Evolutionary conservation across 2,797 vertebrate genomes (phyloP).

Genomic region (Remorina albescens): DNA sequence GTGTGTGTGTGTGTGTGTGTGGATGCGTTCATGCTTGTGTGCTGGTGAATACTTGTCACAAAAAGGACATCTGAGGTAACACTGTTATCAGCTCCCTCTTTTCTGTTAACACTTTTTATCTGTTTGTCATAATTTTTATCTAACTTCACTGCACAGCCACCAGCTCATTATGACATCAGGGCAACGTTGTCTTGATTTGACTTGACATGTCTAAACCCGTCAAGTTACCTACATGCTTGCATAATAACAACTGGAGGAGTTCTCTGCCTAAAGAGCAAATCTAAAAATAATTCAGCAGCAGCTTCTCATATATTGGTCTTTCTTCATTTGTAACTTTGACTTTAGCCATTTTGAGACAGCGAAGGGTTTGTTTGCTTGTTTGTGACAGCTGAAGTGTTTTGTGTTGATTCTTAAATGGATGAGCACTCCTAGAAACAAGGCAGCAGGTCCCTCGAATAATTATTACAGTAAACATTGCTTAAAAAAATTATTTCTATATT

Average conservation of each 20-base stretch:
- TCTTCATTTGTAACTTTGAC: neutral
- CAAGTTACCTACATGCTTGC: no score
- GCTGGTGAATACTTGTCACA: constrained; percentile 33
- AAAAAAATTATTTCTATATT: neutral
- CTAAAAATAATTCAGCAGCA: neutral
- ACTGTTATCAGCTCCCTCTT: constrained; percentile 42
- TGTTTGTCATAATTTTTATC: constrained; percentile 54
- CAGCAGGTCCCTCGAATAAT: neutral
- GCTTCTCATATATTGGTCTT: constrained; percentile 3
- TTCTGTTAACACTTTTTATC: constrained; percentile 55
- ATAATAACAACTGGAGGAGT: no score
- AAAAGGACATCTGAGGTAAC: constrained; percentile 57
- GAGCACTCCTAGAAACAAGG: neutral
- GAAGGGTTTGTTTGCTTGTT: neutral
- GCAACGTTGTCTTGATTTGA: neutral
- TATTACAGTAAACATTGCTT: neutral
- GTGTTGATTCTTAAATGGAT: constrained; percentile 6
- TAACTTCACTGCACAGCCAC: constrained; percentile 26
- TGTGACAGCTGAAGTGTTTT: neutral
- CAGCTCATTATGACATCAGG: neutral
- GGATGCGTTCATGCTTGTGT: constrained; percentile 14
- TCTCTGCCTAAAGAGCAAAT: neutral
- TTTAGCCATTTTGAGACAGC: neutral
- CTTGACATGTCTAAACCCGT: no score
- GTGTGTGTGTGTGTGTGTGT: constrained; percentile 15